Base-by-base conservation (phyloP, 2,113 vertebrate genomes). In the Serilophus lunatus region DNA sequence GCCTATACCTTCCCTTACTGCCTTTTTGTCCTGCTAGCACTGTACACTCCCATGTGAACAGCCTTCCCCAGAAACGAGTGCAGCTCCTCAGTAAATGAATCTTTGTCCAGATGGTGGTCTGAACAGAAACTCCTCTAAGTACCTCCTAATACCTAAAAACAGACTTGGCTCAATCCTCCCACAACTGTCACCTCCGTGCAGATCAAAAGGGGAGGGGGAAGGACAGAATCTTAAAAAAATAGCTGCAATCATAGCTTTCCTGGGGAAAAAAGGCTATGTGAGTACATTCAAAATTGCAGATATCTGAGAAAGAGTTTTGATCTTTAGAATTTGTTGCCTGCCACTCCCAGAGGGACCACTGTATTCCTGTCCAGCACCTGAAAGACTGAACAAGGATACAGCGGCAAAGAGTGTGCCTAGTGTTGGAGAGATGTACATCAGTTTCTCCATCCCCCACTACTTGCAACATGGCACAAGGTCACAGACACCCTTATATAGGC, bases 41-140 rank as follows among this genome's bases (percentile, higher is more conserved):
- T 3, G 0, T 7, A 77, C 33, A 51, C 13, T 7, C 4, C 3
- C 40, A 57, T 29, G 12, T 9, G 16, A 90, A 69, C 8, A 38
- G 51, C 45, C 60, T 63, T 68, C 10, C 76, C 38, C 64, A 45
- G 33, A 45, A 95, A 85, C 25, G 7, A 7, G 36, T 2, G 0
- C 35, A 80, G 49, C 71, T 89, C 25, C 71, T 60, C 64, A 59
- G 61, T 36, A 94, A 90, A 94, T 40, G 8, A 85, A 92, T 91
- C 83, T 72, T 86, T 65, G 82, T 93, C 97, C 98, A 98, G 97
- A 98, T 98, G 97, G 98, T 86, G 74, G 72, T 90, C 89, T 95
- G 96, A 90, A 96, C 95, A 97, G 90, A 95, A 97, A 96, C 94
- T 82, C 71, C 47, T 88, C n/a, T 93, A 97, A 96, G 90, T 92